Evolutionary conservation across 2,797 vertebrate genomes (phyloP), one percentile per base, ranked within the genome.

Genomic region (Dromococcyx pavoninus): DNA sequence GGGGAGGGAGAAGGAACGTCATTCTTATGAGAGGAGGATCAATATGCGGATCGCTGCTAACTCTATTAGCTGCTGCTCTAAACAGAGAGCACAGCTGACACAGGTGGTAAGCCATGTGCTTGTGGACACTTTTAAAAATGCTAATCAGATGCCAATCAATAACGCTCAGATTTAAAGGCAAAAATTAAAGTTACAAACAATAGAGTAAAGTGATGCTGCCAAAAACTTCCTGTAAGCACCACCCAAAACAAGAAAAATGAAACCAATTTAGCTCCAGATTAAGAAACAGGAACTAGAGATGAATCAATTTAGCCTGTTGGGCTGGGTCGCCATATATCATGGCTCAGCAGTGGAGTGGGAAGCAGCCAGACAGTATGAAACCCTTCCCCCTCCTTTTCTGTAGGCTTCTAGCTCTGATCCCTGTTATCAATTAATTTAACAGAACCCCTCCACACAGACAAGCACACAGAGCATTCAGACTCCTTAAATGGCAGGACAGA

Each of bases 241-340:
- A 96, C 95, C 97, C 96, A 88, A 97, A 97, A 97, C 96, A 98
- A 98, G 98, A 98, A 98, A 98, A 98, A 98, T 98, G 98, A 98
- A 98, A 98, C 98, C 98, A 98, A 98, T 98, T 98, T 98, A 98
- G 98, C 96, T 98, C 96, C 97, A 98, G 98, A 98, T 98, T 98
- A 98, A 98, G 98, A 98, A 98, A 98, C 96, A 98, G 98, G 98
- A 98, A 98, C 98, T 98, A 91, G 97, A 98, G 98, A 98, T 98
- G 98, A 98, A 98, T 98, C 98, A 98, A 98, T 97, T 98, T 97
- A 96, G 97, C 97, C 81, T 97, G 97, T 98, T 97, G 97, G 97
- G 97, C 96, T 96, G 97, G 98, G 97, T 81, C 10, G 51, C 98
- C 97, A 98, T 98, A 98, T 97, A 98, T 98, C 98, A 98, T 75